Evolutionary conservation across 2,888 invertebrate genomes (phyloP).

Genomic region (Platycnemis pennipes): DNA sequence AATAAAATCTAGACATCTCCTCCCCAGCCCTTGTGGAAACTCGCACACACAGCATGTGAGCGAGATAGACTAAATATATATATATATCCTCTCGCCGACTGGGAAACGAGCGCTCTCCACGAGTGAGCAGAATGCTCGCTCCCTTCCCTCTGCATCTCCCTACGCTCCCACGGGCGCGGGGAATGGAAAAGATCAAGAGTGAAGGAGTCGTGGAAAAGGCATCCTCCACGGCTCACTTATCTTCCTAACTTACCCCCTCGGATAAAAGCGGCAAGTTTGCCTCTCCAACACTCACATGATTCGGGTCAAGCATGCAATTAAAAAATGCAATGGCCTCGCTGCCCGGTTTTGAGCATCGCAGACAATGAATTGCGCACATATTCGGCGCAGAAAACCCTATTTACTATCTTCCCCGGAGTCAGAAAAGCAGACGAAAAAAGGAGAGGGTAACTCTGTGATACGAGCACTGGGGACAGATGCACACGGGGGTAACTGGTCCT

Average conservation of each 20-base stretch:
- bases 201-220: background rate
- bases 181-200: background rate
- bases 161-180: background rate
- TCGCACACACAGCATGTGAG: background rate
- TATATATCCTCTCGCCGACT: background rate
- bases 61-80: background rate
- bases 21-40: background rate
- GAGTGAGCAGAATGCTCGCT: too few relatives aligned
- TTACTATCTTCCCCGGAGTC: too few relatives aligned
- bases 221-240: slow-evolving; percentile 13
- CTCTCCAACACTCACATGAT: background rate
- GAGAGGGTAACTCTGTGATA: background rate
- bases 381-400: background rate
- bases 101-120: background rate
- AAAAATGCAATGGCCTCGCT: background rate
- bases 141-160: background rate
- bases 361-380: background rate
- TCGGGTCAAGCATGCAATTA: slow-evolving; percentile 20
- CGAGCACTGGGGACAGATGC: background rate
- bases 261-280: slow-evolving; percentile 42
- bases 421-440: background rate
- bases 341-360: background rate
- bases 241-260: background rate
- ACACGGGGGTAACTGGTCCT: background rate
- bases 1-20: background rate